Percentiles rank a stretch among this genome's conserved stretches.
Evolutionary conservation across 1,140 invertebrate species (phyloP).

Genomic region (Meloidogyne chitwoodi): DNA sequence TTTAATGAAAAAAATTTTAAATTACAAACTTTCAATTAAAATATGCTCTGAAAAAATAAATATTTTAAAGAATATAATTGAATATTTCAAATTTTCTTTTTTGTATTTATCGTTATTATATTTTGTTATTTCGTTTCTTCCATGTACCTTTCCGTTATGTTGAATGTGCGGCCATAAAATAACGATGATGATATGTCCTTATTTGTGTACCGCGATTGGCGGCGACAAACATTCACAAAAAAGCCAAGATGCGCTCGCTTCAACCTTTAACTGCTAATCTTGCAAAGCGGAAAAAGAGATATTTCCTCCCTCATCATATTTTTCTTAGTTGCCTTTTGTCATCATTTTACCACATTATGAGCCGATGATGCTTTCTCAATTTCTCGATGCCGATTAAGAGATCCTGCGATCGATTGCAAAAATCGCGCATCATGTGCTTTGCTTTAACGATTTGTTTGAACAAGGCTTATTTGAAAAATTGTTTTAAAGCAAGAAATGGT

Average conservation of each 20-base stretch:
- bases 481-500: neutral
- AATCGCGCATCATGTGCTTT: neutral
- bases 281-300: neutral
- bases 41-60: no score
- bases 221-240: neutral
- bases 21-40: no score
- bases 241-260: neutral
- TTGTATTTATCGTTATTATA: no score
- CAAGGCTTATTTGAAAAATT: neutral
- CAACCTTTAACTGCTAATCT: neutral
- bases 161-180: neutral
- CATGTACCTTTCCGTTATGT: neutral
- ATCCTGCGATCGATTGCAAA: neutral
- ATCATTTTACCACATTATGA: neutral
- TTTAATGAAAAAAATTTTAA: no score
- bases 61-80: no score
- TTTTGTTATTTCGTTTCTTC: neutral
- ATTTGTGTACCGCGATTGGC: neutral
- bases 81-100: no score
- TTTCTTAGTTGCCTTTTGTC: neutral
- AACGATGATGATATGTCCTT: neutral
- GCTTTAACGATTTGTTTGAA: neutral
- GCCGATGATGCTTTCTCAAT: neutral
- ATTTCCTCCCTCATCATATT: neutral
- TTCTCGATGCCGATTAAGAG: neutral